phyloP scores from a whole-genome alignment of 1,140 invertebrate genomes.

The Eufriesea mexicana region DNA sequence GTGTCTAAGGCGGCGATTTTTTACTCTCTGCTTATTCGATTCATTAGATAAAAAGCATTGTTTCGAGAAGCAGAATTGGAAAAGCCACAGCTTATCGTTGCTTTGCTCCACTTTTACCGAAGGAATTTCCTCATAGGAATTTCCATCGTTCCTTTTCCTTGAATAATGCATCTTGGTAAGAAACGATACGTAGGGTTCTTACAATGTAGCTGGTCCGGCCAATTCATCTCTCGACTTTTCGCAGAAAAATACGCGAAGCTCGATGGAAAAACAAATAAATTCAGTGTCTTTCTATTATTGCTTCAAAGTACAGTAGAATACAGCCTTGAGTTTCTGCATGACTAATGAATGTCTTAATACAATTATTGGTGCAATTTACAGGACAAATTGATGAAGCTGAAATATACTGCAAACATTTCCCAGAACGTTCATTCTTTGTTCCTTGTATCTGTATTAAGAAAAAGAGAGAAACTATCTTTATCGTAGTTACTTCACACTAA shows the following conservation, averaged over 20 bases:
- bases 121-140: conserved; percentile 11
- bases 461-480: too few species aligned
- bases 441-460: too few species aligned
- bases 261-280: not conserved
- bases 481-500: too few species aligned
- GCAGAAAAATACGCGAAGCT: not conserved
- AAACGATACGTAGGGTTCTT: not conserved
- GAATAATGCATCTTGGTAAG: conserved; percentile 69
- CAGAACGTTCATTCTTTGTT: too few species aligned
- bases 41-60: conserved; percentile 26
- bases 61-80: not conserved
- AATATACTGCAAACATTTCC: too few species aligned
- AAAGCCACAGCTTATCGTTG: not conserved
- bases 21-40: not conserved
- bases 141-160: conserved; percentile 36
- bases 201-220: not conserved
- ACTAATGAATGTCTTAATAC: too few species aligned
- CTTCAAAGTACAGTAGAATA: not conserved
- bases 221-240: conserved; percentile 19
- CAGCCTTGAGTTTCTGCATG: not conserved
- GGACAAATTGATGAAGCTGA: too few species aligned
- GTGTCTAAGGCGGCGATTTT: not conserved
- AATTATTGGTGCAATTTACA: too few species aligned
- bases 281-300: not conserved
- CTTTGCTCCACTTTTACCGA: not conserved